Base-by-base conservation (phyloP, 2,113 vertebrate genomes). In the Amazona guildingii region DNA sequence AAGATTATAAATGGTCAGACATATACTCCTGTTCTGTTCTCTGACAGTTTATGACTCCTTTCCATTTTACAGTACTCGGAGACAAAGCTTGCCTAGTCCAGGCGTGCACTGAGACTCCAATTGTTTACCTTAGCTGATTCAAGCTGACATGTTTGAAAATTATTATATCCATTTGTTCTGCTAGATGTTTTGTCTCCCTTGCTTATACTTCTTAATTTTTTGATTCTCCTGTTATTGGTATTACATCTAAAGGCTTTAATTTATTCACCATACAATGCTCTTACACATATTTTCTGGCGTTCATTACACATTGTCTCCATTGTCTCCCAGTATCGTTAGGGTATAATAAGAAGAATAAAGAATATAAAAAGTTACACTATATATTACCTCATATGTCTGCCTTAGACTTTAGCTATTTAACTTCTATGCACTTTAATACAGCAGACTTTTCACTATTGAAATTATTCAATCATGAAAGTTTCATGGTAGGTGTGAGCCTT, bases 211-310 rank as follows among this genome's bases (percentile, higher is more conserved):
- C 90, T 94, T 96, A 95, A 97, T 97, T 97, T 95, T 72, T 92
- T 79, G 72, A 85, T 94, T 95, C 81, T 80, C 57, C 91, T 90
- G 27, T 92, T 98, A 97, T 97, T 97, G 96, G 95, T 97, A 94
- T 97, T 98, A 94, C 93, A 94, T 97, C 97, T 95, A 94, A 98
- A 95, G 94, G 94, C 88, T 97, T 96, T 94, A 97, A 97, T 97
- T 97, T 98, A 97, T 97, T 96, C 93, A 94, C 96, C 91, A 82
- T 69, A 96, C 92, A 92, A 52, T 83, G 59, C 70, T 93, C 84
- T 85, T 76, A 83, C 64, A 92, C 81, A 59, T 2, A 10, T 89
- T 93, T 93, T 95, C 76, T 90, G 87, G 83, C 85, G 81, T 95
- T 97, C 88, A 46, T 87, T 95, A 92, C 70, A 70, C 23, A 8